A percentile compares a stretch with the other conserved stretches of the same genome.
Conservation (phyloP, 2,888 invertebrate species). For the Aleiodes leptofemur region DNA sequence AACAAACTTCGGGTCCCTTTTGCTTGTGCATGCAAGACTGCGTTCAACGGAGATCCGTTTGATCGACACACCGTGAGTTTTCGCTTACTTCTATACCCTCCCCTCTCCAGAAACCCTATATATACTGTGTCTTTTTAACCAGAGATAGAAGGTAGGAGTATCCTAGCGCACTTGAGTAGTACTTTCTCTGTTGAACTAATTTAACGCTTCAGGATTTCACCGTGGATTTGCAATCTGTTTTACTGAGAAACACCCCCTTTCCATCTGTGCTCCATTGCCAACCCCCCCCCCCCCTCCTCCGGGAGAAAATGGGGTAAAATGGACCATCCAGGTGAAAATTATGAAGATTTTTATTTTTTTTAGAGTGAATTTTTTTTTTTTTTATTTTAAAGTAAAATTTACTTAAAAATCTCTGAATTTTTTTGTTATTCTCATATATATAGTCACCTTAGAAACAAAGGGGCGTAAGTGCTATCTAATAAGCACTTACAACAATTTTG, state of each 20-base stretch:
- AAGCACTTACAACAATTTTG: too few relatives aligned
- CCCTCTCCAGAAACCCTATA: not conserved
- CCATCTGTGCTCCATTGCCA: not conserved
- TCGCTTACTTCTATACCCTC: not conserved
- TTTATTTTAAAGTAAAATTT: too few relatives aligned
- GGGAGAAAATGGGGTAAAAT: too few relatives aligned
- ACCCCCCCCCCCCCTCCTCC: too few relatives aligned
- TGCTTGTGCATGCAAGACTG: slow-evolving; percentile 3
- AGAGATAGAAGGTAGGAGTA: slow-evolving; percentile 1
- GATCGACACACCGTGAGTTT: slow-evolving; percentile 31
- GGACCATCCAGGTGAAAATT: too few relatives aligned
- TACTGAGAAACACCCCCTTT: slow-evolving; percentile 5
- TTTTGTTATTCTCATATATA: too few relatives aligned
- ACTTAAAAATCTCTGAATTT: too few relatives aligned
- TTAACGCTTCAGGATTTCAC: slow-evolving; percentile 33
- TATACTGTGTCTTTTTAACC: not conserved
- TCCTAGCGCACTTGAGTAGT: not conserved
- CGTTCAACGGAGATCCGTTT: slow-evolving; percentile 21
- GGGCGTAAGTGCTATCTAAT: too few relatives aligned
- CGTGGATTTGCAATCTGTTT: slow-evolving; percentile 27
- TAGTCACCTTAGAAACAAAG: too few relatives aligned
- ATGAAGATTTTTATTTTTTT: too few relatives aligned
- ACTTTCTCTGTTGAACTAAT: slow-evolving; percentile 24
- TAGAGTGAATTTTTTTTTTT: too few relatives aligned
- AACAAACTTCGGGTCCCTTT: slow-evolving; percentile 23